These are phyloP conservation scores for Hylia prasina DNA, from an alignment of 2,113 vertebrate species.

Conservation along the genomic window DNA sequence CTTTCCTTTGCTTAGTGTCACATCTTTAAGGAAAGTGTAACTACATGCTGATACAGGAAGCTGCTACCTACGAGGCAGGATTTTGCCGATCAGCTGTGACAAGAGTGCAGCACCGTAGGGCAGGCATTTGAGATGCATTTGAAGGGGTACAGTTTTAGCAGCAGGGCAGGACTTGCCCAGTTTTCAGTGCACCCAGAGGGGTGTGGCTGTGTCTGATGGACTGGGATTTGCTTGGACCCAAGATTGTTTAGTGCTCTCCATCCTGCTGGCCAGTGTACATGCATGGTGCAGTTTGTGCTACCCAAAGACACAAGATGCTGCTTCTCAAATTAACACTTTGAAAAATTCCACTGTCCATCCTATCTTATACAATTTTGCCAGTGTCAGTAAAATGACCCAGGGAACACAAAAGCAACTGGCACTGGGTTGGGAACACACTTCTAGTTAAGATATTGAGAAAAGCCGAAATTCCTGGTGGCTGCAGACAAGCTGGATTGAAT, in stretches of 20 bases:
- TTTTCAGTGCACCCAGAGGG: neutral
- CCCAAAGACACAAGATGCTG: neutral
- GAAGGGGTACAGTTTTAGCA: neutral
- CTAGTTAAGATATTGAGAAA: neutral
- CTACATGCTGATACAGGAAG: neutral
- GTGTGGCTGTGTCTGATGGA: neutral
- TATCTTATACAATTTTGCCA: neutral
- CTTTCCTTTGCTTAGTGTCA: neutral
- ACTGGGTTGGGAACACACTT: neutral
- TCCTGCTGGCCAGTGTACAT: neutral
- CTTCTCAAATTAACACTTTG: neutral
- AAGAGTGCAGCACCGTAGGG: neutral
- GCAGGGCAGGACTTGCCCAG: neutral
- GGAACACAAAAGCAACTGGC: neutral
- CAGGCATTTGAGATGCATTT: neutral
- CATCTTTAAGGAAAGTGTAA: neutral
- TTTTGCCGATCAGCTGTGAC: neutral
- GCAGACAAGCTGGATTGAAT: slow-evolving; percentile 6
- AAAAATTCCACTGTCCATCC: neutral
- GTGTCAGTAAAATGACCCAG: neutral
- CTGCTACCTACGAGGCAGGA: neutral
- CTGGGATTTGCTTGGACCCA: neutral
- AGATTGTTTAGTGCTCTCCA: neutral
- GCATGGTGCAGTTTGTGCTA: neutral
- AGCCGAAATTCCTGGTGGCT: neutral